Evolutionary conservation across 2,888 invertebrate genomes (phyloP).

Genomic region (Eutolmus rufibarbis): DNA sequence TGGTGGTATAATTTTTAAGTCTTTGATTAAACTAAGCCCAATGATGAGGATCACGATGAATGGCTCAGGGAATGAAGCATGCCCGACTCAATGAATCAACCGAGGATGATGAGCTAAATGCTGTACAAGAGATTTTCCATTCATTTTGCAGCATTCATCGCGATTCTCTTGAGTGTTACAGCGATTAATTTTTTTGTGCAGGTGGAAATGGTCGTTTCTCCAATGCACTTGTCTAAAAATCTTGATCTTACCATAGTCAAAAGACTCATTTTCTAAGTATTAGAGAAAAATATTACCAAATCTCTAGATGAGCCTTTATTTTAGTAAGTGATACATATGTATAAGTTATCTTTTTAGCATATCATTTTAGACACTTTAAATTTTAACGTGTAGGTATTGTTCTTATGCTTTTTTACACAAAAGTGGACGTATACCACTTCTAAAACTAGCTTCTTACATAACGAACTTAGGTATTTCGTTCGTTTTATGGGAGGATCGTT

Average conservation of each 20-base stretch:
- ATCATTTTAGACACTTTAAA: too few relatives aligned
- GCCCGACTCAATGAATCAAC: constrained; percentile 48
- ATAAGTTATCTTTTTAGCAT: too few relatives aligned
- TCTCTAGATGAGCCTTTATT: too few relatives aligned
- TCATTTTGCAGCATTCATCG: constrained; percentile 46
- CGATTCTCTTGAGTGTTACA: constrained; percentile 13
- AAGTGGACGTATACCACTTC: too few relatives aligned
- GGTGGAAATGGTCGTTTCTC: neutral
- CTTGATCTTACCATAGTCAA: neutral
- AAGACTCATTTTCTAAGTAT: neutral
- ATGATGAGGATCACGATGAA: constrained; percentile 48
- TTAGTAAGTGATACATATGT: too few relatives aligned
- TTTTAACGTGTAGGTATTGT: too few relatives aligned
- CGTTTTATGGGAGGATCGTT: too few relatives aligned
- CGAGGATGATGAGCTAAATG: constrained; percentile 42
- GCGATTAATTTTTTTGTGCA: constrained; percentile 22
- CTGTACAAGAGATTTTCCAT: constrained; percentile 45
- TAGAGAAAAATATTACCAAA: neutral
- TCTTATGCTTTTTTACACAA: too few relatives aligned
- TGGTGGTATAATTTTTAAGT: constrained; percentile 53
- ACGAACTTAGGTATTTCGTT: too few relatives aligned
- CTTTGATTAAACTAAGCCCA: constrained; percentile 50
- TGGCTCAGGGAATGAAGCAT: constrained; percentile 47
- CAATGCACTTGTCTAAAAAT: neutral
- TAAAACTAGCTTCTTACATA: too few relatives aligned